A percentile compares a stretch with the other conserved stretches of the same genome.
phyloP scores from a whole-genome alignment of 2,113 vertebrate species.

The Artemisiospiza belli region DNA sequence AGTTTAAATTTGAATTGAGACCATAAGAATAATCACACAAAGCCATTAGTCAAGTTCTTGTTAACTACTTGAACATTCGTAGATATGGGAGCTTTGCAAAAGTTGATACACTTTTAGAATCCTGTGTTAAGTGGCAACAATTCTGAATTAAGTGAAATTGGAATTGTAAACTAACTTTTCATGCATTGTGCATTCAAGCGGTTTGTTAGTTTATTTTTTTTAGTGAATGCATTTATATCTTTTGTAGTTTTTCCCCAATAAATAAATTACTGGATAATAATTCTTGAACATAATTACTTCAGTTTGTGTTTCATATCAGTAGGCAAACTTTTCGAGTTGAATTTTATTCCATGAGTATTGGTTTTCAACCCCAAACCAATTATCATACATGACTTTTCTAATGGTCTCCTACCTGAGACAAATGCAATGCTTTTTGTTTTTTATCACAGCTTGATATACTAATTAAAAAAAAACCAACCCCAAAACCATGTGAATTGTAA shows the following conservation, averaged over 20 bases:
- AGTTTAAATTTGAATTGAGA: neutral
- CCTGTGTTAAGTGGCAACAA: neutral
- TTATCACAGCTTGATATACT: neutral
- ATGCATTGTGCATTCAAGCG: neutral
- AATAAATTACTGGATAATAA: neutral
- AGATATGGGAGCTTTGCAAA: neutral
- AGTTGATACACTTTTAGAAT: neutral
- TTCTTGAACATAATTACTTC: neutral
- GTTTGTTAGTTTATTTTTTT: neutral
- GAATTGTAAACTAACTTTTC: neutral
- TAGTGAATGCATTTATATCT: neutral
- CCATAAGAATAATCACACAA: neutral
- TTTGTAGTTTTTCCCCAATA: neutral
- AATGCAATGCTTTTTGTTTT: constrained; percentile 68
- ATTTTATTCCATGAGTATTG: constrained; percentile 1
- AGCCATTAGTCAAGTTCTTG: neutral
- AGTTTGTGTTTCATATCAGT: neutral
- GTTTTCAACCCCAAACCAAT: constrained; percentile 13
- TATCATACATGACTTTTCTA: constrained; percentile 65
- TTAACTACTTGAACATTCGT: neutral
- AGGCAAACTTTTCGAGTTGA: neutral
- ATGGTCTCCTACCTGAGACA: constrained; percentile 75
- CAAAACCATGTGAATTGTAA: neutral
- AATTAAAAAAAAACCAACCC: neutral
- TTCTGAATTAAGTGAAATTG: neutral